Evolutionary conservation across 2,113 vertebrate genomes (phyloP), one percentile per base, ranked within the genome.

Genomic region (Stercorarius parasiticus): DNA sequence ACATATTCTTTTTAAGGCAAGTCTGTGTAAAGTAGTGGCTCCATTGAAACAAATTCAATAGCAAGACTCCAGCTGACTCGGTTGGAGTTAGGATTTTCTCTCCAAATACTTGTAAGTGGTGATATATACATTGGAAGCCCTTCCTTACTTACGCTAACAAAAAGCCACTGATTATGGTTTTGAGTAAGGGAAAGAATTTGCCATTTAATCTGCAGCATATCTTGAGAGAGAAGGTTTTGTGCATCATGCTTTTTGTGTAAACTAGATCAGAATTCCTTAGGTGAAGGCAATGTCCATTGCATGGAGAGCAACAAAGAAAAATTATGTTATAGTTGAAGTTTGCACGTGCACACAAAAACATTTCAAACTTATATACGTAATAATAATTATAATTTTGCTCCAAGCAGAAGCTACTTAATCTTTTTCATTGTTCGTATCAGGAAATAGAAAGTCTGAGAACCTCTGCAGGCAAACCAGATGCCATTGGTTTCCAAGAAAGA

Each of bases 371-470:
- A 52, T 40, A 53, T 47, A 49, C 49, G 64, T 84, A 88, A 93
- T 79, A 74, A 65, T 56, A 87, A 58, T 81, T 88, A 65, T 56
- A 87, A 58, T 81, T 88, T 96, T 93, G 82, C 76, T 95, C 56
- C 72, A 64, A 95, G 85, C 59, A 93, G 80, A 88, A 96, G 27
- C 26, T 86, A 12, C 30, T 95, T 94, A 9, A 55, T 84, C 25
- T 71, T 38, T 91, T 88, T 55, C 36, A 21, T 56, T 86, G 65
- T 23, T 82, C 18, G 15, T 91, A 95, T 93, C 65, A 91, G 89
- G 81, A 94, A 80, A 43, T 23, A 61, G 50, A 67, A 69, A 20
- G 42, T 93, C 77, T 82, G 36, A n/a, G 64, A 71, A 88, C 34
- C 52, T 95, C 79, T 91, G 45, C 49, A 61, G 72, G 72, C 72